A percentile compares a stretch with the other conserved stretches of the same genome.
These are phyloP conservation scores for Drosophila pandora DNA, from an alignment of 1,140 invertebrate genomes.

Conservation along the genomic window DNA sequence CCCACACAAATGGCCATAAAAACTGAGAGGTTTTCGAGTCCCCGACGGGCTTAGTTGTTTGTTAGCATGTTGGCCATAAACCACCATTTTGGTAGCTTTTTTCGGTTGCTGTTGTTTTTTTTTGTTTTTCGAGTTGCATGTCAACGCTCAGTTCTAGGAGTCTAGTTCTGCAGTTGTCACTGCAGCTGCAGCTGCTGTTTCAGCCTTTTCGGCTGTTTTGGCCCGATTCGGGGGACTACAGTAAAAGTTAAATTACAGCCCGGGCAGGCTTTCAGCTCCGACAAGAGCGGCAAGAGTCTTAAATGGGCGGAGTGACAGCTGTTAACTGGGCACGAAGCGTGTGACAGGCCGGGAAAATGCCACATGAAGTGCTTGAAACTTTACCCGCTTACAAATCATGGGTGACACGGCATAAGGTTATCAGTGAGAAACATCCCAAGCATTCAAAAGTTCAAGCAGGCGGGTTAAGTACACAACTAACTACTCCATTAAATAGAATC, in stretches of 20 bases:
- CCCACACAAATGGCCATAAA: conserved; percentile 41
- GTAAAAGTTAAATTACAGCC: conserved; percentile 40
- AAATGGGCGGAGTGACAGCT: conserved; percentile 37
- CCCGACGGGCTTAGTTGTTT: conserved; percentile 21
- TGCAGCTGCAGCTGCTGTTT: conserved; percentile 32
- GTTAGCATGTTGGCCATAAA: conserved; percentile 43
- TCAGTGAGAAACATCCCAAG: not conserved
- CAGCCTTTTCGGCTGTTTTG: too few species aligned
- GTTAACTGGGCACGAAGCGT: conserved; percentile 39
- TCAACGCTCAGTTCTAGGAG: conserved; percentile 35
- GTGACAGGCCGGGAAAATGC: conserved; percentile 1
- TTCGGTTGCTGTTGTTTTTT: not conserved
- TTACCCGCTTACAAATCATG: conserved; percentile 27
- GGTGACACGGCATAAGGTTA: conserved; percentile 20
- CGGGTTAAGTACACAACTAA: not conserved
- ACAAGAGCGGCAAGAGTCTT: not conserved
- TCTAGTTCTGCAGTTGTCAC: conserved; percentile 41
- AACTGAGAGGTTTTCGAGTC: conserved; percentile 22
- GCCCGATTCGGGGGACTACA: conserved; percentile 4
- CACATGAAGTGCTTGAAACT: conserved; percentile 23
- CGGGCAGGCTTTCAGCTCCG: conserved; percentile 1
- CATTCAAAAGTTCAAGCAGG: not conserved
- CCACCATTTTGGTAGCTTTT: conserved; percentile 29
- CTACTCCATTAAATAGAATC: too few species aligned
- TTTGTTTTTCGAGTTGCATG: conserved; percentile 29